These are phyloP conservation scores for Aquatica leii DNA, from an alignment of 2,888 invertebrate species.

Conservation along the genomic window DNA sequence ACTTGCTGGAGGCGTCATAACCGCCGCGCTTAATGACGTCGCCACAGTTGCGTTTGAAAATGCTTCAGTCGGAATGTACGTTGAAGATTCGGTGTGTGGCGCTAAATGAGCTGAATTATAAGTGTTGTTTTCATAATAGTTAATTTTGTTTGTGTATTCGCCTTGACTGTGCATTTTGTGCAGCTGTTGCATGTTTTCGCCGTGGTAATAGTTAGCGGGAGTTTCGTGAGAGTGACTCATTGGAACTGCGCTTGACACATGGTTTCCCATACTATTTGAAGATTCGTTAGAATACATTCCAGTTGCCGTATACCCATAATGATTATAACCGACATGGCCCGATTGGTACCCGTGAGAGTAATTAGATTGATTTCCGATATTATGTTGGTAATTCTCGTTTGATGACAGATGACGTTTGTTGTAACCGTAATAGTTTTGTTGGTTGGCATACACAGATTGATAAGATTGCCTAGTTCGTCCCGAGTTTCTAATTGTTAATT, in stretches of 20 bases:
- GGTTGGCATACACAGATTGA: conserved; percentile 61
- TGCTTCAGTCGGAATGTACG: conserved; percentile 62
- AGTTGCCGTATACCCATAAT: conserved; percentile 53
- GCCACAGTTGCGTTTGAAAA: conserved; percentile 60
- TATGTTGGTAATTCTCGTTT: conserved; percentile 49
- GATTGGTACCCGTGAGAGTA: conserved; percentile 55
- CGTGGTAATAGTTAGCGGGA: conserved; percentile 53
- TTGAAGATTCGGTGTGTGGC: conserved; percentile 62
- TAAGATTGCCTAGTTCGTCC: conserved; percentile 58
- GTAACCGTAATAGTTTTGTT: conserved; percentile 63
- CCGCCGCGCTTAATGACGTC: conserved; percentile 62
- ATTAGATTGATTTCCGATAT: conserved; percentile 49
- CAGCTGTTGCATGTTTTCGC: conserved; percentile 53
- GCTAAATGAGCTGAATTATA: conserved; percentile 58
- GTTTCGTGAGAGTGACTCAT: conserved; percentile 47
- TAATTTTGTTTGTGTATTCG: conserved; percentile 55
- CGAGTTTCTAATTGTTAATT: conserved; percentile 44
- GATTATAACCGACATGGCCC: conserved; percentile 55
- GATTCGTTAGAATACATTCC: conserved; percentile 56
- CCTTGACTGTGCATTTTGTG: conserved; percentile 52
- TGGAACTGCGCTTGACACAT: conserved; percentile 49
- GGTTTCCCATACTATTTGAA: conserved; percentile 49
- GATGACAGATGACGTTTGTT: conserved; percentile 63
- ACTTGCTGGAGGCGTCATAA: conserved; percentile 69
- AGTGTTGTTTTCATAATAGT: conserved; percentile 67